Conservation (phyloP, 2,113 vertebrate species). For the Carassius auratus region DNA sequence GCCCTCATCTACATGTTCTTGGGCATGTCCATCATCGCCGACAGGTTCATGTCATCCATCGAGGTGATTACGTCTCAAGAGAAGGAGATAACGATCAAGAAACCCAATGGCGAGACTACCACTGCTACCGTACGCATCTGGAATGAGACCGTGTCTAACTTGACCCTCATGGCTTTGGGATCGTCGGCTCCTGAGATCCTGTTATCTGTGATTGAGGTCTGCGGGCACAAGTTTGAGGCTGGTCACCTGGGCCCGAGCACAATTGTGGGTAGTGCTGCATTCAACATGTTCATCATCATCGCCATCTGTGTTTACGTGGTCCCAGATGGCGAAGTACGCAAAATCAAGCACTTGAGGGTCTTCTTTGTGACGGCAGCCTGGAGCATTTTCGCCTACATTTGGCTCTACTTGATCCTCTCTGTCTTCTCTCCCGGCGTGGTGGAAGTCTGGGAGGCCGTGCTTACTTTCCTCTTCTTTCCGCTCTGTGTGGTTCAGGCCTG, state of each 20-base stretch:
- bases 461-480: slow-evolving; percentile 85
- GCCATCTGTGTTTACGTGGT: slow-evolving; percentile 83
- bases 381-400: slow-evolving; percentile 86
- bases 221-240: slow-evolving; percentile 80
- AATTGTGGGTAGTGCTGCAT: slow-evolving; percentile 85
- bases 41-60: slow-evolving; percentile 88
- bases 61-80: slow-evolving; percentile 88
- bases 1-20: slow-evolving; percentile 87
- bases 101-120: slow-evolving; percentile 81
- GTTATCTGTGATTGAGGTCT: slow-evolving; percentile 83
- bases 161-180: slow-evolving; percentile 84
- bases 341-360: slow-evolving; percentile 82
- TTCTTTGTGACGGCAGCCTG: slow-evolving; percentile 84
- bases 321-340: slow-evolving; percentile 80
- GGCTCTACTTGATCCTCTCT: slow-evolving; percentile 84
- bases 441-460: slow-evolving; percentile 82
- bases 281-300: slow-evolving; percentile 88
- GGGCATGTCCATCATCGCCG: slow-evolving; percentile 86
- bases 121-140: slow-evolving; percentile 82
- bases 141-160: slow-evolving; percentile 87
- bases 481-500: slow-evolving; percentile 83
- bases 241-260: slow-evolving; percentile 83
- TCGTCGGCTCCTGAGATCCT: slow-evolving; percentile 85
- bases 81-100: slow-evolving; percentile 83
- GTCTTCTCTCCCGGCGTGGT: slow-evolving; percentile 80